Evolutionary conservation across 2,888 invertebrate genomes (phyloP).

Genomic region (Hydrotaea cyrtoneurina): DNA sequence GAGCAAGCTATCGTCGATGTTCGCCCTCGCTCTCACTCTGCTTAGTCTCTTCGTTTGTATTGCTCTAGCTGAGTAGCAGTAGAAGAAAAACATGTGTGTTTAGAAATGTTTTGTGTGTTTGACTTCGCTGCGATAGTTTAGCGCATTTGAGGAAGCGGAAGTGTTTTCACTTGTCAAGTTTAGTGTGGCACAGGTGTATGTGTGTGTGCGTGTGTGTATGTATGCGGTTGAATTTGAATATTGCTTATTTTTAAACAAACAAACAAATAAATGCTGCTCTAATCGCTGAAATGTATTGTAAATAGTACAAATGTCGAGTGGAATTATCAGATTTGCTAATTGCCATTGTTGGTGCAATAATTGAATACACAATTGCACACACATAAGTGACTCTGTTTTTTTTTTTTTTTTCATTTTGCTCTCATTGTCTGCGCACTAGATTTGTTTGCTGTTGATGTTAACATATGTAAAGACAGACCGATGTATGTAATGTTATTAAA

Average conservation of each 20-base stretch:
- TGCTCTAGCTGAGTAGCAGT: constrained; percentile 15
- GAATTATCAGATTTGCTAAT: constrained; percentile 4
- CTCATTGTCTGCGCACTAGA: not conserved
- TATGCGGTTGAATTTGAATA: not conserved
- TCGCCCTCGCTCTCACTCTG: not conserved
- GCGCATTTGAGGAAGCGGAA: constrained; percentile 47
- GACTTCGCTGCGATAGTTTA: not conserved
- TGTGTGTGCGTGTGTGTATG: not conserved
- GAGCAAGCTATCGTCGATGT: too few species aligned
- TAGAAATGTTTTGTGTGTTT: constrained; percentile 23
- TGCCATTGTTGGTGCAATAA: not conserved
- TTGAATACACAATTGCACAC: not conserved
- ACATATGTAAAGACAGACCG: not conserved
- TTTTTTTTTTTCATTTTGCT: not conserved
- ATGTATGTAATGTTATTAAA: not conserved
- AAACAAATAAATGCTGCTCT: constrained; percentile 3
- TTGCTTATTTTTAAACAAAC: constrained; percentile 11
- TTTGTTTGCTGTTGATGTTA: not conserved
- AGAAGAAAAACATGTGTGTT: not conserved
- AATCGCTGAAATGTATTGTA: constrained; percentile 1
- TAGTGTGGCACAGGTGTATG: constrained; percentile 20
- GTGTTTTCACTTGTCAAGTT: constrained; percentile 39
- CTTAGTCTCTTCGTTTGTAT: constrained; percentile 1
- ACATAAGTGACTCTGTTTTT: not conserved
- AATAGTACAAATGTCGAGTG: not conserved